These are phyloP conservation scores for Propithecus coquereli DNA, from an alignment of 2,113 vertebrate genomes.

Conservation along the genomic window DNA sequence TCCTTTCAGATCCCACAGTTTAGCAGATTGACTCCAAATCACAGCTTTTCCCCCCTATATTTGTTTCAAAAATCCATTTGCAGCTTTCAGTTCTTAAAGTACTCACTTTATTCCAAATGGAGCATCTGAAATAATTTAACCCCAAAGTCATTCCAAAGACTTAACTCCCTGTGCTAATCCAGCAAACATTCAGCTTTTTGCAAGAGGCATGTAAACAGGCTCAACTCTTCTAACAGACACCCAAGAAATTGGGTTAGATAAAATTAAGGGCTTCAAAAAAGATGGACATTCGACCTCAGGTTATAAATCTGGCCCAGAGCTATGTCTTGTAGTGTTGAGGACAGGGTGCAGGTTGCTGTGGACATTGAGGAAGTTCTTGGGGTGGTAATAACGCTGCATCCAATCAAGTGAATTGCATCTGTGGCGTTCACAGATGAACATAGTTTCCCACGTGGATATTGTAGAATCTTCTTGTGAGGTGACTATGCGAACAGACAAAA, in stretches of 20 bases:
- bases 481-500: background rate
- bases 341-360: background rate
- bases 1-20: background rate
- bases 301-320: background rate
- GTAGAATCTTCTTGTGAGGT: background rate
- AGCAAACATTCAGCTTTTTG: background rate
- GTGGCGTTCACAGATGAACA: background rate
- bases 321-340: too few relatives aligned
- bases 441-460: background rate
- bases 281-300: background rate
- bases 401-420: background rate
- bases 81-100: constrained; percentile 10
- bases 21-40: background rate
- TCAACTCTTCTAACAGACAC: background rate
- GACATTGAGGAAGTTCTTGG: background rate
- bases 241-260: background rate
- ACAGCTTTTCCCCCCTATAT: background rate
- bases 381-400: too few relatives aligned
- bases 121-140: constrained; percentile 22
- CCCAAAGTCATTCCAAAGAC: background rate
- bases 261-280: background rate
- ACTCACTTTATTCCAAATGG: background rate
- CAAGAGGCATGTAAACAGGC: background rate
- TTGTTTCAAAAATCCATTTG: background rate
- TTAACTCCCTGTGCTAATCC: background rate